phyloP scores from a whole-genome alignment of 2,797 vertebrate genomes.

The Xerus rutilus region DNA sequence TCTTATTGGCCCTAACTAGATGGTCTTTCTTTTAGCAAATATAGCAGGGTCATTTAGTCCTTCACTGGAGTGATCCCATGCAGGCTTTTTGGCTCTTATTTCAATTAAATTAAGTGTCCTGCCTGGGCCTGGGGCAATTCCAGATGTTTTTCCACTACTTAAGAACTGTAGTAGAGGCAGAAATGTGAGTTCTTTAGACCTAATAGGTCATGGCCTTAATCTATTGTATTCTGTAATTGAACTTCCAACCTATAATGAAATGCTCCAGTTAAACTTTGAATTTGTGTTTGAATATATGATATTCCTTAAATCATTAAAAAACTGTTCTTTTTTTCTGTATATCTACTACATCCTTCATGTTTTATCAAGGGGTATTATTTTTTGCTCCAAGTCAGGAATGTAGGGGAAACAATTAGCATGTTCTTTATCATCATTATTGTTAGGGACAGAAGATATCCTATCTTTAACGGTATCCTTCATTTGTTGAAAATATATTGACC shows the following conservation, averaged over 20 bases:
- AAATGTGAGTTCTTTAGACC: background rate
- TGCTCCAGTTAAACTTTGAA: background rate
- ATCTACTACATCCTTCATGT: background rate
- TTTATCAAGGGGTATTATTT: background rate
- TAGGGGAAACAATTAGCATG: background rate
- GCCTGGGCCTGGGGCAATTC: background rate
- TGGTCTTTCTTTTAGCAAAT: background rate
- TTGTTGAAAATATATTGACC: background rate
- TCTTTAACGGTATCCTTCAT: background rate
- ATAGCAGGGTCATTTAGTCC: background rate
- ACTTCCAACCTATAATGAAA: background rate
- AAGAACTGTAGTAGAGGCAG: accelerated
- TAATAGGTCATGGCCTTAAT: background rate
- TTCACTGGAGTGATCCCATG: background rate
- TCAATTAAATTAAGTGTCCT: background rate
- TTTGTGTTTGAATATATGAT: background rate
- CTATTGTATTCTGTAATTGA: background rate
- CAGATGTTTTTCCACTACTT: background rate
- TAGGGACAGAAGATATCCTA: background rate
- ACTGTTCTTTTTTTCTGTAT: background rate
- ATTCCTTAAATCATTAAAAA: background rate
- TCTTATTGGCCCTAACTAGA: background rate
- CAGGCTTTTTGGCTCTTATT: background rate
- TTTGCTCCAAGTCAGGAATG: background rate
- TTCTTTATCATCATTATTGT: background rate